Evolutionary conservation across 2,888 invertebrate genomes (phyloP).

Genomic region (Eupeodes luniger): DNA sequence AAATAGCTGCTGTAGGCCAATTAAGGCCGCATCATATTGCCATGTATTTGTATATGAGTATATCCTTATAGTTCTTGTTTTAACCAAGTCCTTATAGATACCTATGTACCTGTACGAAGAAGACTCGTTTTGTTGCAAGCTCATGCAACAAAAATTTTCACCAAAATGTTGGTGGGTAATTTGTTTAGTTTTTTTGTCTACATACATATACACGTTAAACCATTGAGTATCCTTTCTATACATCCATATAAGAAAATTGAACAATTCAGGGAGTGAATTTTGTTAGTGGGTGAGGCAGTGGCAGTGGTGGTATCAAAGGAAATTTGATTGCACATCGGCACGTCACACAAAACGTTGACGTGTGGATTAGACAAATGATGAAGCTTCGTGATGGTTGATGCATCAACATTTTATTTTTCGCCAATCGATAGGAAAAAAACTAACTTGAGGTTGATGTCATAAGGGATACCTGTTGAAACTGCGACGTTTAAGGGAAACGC

Average conservation of each 20-base stretch:
- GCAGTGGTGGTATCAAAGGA: slow-evolving; percentile 15
- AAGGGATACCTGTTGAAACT: background rate
- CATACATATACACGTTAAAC: background rate
- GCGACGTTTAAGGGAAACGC: too few species aligned
- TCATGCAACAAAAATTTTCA: slow-evolving; percentile 61
- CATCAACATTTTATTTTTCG: background rate
- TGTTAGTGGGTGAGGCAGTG: background rate
- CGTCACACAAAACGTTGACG: slow-evolving; percentile 61
- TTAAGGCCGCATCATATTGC: slow-evolving; percentile 41
- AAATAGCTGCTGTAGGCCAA: slow-evolving; percentile 62
- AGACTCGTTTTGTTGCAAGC: slow-evolving; percentile 56
- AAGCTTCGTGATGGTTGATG: slow-evolving; percentile 16
- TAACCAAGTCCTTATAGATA: slow-evolving; percentile 45
- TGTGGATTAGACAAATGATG: slow-evolving; percentile 51
- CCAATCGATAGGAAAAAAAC: background rate
- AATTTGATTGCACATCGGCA: slow-evolving; percentile 74
- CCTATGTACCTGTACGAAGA: background rate
- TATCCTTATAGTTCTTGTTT: slow-evolving; percentile 27
- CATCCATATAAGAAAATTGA: slow-evolving; percentile 36
- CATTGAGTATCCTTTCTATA: background rate
- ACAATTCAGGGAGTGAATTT: slow-evolving; percentile 42
- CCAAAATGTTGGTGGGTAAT: slow-evolving; percentile 64
- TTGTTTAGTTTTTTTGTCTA: slow-evolving; percentile 62
- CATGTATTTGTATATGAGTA: background rate
- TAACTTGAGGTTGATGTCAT: background rate